These are phyloP conservation scores for Equus przewalskii DNA, from an alignment of 2,113 vertebrate genomes.

Conservation along the genomic window DNA sequence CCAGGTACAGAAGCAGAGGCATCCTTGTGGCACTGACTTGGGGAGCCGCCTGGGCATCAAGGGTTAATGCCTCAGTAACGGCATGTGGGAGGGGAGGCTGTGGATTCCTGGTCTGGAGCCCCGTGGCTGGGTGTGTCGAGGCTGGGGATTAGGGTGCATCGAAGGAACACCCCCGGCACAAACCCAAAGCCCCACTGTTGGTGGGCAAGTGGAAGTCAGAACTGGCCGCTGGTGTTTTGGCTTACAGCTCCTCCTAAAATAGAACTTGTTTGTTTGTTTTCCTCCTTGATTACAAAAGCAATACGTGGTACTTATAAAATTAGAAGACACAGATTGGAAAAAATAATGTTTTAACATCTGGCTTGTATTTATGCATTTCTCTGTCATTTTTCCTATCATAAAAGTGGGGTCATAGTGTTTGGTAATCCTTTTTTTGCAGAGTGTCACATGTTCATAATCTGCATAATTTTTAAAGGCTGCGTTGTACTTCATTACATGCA, in stretches of 20 bases:
- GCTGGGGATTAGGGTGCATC: rapidly evolving
- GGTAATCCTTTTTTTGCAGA: not conserved
- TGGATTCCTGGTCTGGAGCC: not conserved
- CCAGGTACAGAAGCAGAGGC: slow-evolving; percentile 89
- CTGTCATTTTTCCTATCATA: not conserved
- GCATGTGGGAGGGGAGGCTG: not conserved
- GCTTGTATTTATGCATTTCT: not conserved
- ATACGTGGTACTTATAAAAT: not conserved
- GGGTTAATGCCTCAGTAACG: not conserved
- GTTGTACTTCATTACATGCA: not conserved
- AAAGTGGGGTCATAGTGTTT: not conserved
- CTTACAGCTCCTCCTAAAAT: not conserved
- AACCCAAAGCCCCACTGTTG: not conserved
- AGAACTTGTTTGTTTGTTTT: not conserved
- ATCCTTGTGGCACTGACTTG: not conserved
- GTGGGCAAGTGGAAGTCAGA: not conserved
- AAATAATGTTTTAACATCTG: not conserved
- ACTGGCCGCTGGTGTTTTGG: not conserved
- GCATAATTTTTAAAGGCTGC: not conserved
- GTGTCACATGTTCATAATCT: not conserved
- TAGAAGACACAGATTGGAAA: not conserved
- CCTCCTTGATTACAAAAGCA: not conserved
- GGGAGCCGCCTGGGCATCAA: not conserved
- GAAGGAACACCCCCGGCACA: rapidly evolving
- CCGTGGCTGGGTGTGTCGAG: not conserved